phyloP scores from a whole-genome alignment of 2,888 invertebrate genomes.

The Dasypogon diadema region DNA sequence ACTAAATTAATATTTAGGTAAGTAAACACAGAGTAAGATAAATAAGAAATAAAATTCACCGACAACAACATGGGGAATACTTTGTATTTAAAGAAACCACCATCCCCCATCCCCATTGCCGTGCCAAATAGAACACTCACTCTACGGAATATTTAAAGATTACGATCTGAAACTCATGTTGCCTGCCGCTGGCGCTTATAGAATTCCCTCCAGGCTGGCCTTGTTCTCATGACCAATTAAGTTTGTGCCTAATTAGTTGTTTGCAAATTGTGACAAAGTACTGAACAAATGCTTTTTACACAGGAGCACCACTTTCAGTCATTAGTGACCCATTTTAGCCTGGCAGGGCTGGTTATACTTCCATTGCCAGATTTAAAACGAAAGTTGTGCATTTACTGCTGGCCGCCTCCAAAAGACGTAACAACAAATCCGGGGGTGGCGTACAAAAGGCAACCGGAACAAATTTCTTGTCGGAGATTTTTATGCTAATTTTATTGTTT shows the following conservation, averaged over 20 bases:
- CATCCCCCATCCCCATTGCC: not conserved
- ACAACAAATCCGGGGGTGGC: not conserved
- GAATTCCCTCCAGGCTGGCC: not conserved
- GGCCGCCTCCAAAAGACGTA: not conserved
- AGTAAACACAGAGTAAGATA: no score
- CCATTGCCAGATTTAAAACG: not conserved
- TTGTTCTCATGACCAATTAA: slow-evolving; percentile 41
- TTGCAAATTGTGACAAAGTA: slow-evolving; percentile 43
- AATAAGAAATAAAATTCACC: no score
- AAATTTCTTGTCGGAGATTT: slow-evolving; percentile 9
- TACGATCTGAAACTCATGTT: slow-evolving; percentile 25
- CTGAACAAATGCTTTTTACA: slow-evolving; percentile 24
- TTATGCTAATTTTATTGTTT: slow-evolving; percentile 47
- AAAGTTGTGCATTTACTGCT: not conserved
- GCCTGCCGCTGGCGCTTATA: slow-evolving; percentile 19
- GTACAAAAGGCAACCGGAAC: not conserved
- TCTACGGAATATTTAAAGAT: slow-evolving; percentile 19
- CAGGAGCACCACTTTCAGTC: slow-evolving; percentile 23
- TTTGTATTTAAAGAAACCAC: no score
- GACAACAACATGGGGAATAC: no score
- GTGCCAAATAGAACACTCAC: no score
- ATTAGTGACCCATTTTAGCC: slow-evolving; percentile 40
- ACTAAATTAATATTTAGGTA: no score
- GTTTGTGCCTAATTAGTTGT: slow-evolving; percentile 34
- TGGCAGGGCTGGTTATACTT: not conserved